Evolutionary conservation across 2,888 invertebrate genomes (phyloP), one percentile per base, ranked within the genome.

Genomic region (Nomada ruficornis): DNA sequence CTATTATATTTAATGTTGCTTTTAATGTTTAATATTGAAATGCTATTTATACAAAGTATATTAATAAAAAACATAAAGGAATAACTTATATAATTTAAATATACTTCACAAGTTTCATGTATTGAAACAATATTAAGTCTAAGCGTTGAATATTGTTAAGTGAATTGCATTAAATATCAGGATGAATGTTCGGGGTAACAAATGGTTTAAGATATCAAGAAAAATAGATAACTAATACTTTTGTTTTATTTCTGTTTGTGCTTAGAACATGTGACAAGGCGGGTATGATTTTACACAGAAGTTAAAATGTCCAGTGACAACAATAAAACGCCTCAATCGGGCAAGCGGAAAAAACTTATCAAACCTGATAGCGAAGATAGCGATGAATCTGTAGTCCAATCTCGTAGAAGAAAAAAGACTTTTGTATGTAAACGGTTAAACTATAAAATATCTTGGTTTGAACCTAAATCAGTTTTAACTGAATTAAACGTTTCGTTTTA

Each of bases 331-430:
- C 87, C 86, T 59, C 88, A 90, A 71, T 88, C 91, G 67, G 85
- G 86, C 4, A 93, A 93, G 70, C 88, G 92, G 71, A 89, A 86
- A 47, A 90, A 89, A 75, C 76, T 88, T 74, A 77, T 92, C 60
- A 82, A 89, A 60, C 89, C 89, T 9, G 93, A 93, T 59, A 92
- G 90, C 77, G 93, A 93, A 11, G 91, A 90, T 77, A 93, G 93
- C 69, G 90, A 93, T 75, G 93, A 91, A 73, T 91, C 92, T 59
- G 81, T 93, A 60, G 83, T 86, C 26, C 85, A 83, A 72, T 87
- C 83, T n/a, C 89, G 84, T 75, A 86, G 91, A 57, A 92, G 88
- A 74, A 90, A 90, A 72, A 91, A 89, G 73, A 83, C 89, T 72
- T 83, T 88, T 88, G 93, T 93, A 90, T 36, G 92, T 90, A 83